These are phyloP conservation scores for Calycopis cecrops DNA, from an alignment of 1,140 invertebrate species.

Conservation along the genomic window DNA sequence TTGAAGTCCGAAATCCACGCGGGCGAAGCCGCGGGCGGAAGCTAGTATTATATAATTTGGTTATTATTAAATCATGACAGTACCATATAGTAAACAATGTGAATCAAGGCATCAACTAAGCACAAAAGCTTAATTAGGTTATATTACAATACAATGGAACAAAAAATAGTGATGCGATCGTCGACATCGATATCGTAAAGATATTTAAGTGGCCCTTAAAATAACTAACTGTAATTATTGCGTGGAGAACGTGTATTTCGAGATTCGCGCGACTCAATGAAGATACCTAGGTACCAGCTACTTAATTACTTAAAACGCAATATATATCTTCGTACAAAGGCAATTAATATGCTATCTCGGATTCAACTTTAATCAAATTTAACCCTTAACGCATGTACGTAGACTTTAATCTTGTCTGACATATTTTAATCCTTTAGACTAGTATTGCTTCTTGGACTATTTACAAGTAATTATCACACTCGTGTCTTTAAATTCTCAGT, in stretches of 20 bases:
- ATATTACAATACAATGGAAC: slow-evolving; percentile 6
- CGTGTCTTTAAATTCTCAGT: slow-evolving; percentile 34
- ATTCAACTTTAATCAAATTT: slow-evolving; percentile 13
- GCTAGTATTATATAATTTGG: no score
- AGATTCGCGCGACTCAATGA: slow-evolving; percentile 39
- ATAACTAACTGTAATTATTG: slow-evolving; percentile 44
- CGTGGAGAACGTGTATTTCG: slow-evolving; percentile 36
- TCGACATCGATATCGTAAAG: neutral
- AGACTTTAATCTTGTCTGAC: neutral
- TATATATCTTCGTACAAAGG: slow-evolving; percentile 30
- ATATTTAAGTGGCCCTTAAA: slow-evolving; percentile 30
- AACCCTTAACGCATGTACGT: neutral
- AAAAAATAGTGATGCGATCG: slow-evolving; percentile 10
- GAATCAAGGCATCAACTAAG: neutral
- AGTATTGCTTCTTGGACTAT: slow-evolving; percentile 20
- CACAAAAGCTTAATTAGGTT: neutral
- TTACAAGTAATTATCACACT: slow-evolving; percentile 38
- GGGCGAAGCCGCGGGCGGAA: no score
- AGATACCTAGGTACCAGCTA: slow-evolving; percentile 35
- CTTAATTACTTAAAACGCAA: slow-evolving; percentile 46
- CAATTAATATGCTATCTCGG: slow-evolving; percentile 20
- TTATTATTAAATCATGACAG: no score
- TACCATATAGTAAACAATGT: neutral
- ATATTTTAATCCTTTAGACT: slow-evolving; percentile 6
- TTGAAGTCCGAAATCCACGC: no score